Base-by-base conservation (phyloP, 2,113 vertebrate species). In the Xiphorhynchus elegans region DNA sequence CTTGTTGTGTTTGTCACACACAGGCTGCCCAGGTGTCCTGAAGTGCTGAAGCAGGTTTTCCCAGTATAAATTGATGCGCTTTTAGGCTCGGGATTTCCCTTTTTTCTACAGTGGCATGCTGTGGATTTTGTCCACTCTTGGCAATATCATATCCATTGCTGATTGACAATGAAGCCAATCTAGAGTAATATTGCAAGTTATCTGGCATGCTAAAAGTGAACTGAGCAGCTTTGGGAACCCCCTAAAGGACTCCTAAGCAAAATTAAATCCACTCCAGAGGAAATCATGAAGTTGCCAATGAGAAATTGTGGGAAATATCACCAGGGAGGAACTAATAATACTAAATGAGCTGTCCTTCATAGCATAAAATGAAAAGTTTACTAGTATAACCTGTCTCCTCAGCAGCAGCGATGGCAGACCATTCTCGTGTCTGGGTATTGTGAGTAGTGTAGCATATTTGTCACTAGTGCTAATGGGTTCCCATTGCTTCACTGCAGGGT, bases 181-280 rank as follows among this genome's bases (percentile, higher is more conserved):
- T 55, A 4, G 42, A 70, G 55, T 21, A 53, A 16, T 10, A 31
- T 0, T 40, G 13, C 39, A 52, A 24, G 23, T 63, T 47, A 78
- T 55, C 44, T 50, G 66, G 17, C 0, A 0, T 40, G n/a, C n/a
- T 49, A 2, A 11, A 53, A 39, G n/a, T 31, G 46, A 91, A 19
- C 24, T 19, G 25, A 35, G 25, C 25, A 62, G 35, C 39, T 85
- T 67, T 66, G 50, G 37, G 42, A 66, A 83, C 46, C 19, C 24
- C 50, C 31, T 10, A 6, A 55, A 67, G 46, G 55, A 50, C 33
- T 90, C 49, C 66, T 39, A 6, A 55, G 35, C n/a, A 58, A 58
- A 89, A 29, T 13, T 46, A 53, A 52, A 53, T 55, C 17, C 39
- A 28, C 20, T 55, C 67, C 19, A 21, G 46, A 52, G 46, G 58